Conservation (phyloP, 1,140 invertebrate genomes). For the Trialeurodes vaporariorum region DNA sequence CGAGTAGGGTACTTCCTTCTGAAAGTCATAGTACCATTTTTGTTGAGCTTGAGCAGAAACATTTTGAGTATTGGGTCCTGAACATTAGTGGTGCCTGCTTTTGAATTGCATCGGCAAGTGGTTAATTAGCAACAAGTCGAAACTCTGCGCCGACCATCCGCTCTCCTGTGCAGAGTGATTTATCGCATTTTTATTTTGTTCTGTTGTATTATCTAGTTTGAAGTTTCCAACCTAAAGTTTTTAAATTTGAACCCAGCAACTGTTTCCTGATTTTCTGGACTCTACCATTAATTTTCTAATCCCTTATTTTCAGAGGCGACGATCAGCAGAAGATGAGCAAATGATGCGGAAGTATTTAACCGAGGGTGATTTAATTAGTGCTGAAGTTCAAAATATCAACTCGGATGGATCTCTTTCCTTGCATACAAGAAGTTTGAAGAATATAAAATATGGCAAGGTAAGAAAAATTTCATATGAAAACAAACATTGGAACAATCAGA, state of each 20-base stretch:
- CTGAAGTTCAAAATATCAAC: constrained; percentile 83
- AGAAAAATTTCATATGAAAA: too few species aligned
- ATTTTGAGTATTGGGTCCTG: too few species aligned
- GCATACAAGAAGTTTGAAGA: constrained; percentile 76
- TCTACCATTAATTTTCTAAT: constrained; percentile 8
- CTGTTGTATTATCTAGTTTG: background rate
- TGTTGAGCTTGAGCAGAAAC: too few species aligned
- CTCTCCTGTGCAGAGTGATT: too few species aligned
- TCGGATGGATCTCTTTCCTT: constrained; percentile 84
- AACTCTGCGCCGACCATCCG: too few species aligned
- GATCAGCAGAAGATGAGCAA: constrained; percentile 93
- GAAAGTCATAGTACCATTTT: too few species aligned
- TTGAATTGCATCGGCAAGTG: too few species aligned
- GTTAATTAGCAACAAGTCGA: too few species aligned
- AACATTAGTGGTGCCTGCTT: too few species aligned
- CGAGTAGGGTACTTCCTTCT: too few species aligned
- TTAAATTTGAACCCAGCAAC: constrained; percentile 18
- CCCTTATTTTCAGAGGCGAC: constrained; percentile 51
- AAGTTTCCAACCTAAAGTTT: background rate
- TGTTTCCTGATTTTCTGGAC: constrained; percentile 15
- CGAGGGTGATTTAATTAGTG: constrained; percentile 95
- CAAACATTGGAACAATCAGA: too few species aligned
- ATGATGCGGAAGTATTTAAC: constrained; percentile 90
- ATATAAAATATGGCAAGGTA: constrained; percentile 85
- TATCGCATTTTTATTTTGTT: too few species aligned